Evolutionary conservation across 2,888 invertebrate genomes (phyloP).

Genomic region (Tyria jacobaeae): DNA sequence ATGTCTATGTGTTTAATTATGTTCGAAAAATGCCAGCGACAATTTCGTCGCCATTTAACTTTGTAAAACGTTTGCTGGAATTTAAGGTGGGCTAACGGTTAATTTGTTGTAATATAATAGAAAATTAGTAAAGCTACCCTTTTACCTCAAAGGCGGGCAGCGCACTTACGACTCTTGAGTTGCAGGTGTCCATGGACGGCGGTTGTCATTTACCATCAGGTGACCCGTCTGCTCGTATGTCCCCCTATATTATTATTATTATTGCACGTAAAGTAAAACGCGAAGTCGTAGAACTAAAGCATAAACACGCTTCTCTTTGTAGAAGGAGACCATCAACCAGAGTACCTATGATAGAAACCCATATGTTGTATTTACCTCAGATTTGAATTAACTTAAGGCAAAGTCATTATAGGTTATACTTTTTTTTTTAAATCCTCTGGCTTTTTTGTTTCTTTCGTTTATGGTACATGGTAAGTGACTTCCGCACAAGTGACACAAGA

Average conservation of each 20-base stretch:
- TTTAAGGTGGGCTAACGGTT: neutral
- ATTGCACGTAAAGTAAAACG: too few species aligned
- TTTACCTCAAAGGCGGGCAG: too few species aligned
- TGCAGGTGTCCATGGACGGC: too few species aligned
- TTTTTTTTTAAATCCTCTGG: neutral
- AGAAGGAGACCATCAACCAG: neutral
- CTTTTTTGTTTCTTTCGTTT: too few species aligned
- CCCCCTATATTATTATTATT: too few species aligned
- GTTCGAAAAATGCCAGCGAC: constrained; percentile 16
- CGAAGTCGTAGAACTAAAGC: too few species aligned
- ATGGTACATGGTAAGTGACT: too few species aligned
- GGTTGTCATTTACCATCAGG: too few species aligned
- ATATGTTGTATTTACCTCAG: neutral
- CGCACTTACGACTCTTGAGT: too few species aligned
- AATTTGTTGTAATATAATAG: neutral
- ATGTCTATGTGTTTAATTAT: constrained; percentile 22
- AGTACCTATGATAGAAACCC: neutral
- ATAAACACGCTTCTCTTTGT: neutral
- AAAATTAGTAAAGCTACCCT: too few species aligned
- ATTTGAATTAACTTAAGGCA: neutral
- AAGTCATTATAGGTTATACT: neutral
- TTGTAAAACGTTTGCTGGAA: neutral
- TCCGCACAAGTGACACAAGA: too few species aligned
- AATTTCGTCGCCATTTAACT: constrained; percentile 13
- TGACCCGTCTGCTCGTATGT: too few species aligned